These are phyloP conservation scores for Urocynchramus pylzowi DNA, from an alignment of 2,113 vertebrate species.

Conservation along the genomic window DNA sequence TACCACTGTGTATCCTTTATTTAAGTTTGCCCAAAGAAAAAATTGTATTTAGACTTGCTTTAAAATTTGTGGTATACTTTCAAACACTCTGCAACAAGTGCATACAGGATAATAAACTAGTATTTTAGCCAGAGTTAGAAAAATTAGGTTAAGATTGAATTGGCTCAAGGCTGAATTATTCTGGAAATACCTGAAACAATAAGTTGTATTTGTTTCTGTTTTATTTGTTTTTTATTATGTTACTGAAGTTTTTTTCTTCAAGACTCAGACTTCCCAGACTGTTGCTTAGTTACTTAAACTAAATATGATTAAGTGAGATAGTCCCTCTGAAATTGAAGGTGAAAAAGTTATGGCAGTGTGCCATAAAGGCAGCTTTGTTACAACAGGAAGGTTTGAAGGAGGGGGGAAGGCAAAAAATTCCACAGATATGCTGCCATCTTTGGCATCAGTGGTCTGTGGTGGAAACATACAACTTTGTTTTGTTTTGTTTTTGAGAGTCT, in stretches of 20 bases:
- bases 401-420: neutral
- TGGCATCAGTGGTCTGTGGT: neutral
- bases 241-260: neutral
- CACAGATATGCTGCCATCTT: neutral
- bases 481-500: neutral
- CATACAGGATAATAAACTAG: neutral
- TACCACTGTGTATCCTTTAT: neutral
- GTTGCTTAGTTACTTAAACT: neutral
- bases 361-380: neutral
- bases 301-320: neutral
- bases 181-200: neutral
- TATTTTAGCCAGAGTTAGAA: neutral
- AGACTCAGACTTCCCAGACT: neutral
- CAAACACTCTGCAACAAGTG: neutral
- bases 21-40: neutral
- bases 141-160: neutral
- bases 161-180: neutral
- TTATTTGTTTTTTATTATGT: neutral
- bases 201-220: neutral
- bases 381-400: neutral
- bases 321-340: neutral
- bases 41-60: neutral
- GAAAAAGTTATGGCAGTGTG: neutral
- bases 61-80: neutral
- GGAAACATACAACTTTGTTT: neutral